Percentiles rank a stretch among this genome's conserved stretches.
These are phyloP conservation scores for Lycaena phlaeas DNA, from an alignment of 2,888 invertebrate species.

Conservation along the genomic window DNA sequence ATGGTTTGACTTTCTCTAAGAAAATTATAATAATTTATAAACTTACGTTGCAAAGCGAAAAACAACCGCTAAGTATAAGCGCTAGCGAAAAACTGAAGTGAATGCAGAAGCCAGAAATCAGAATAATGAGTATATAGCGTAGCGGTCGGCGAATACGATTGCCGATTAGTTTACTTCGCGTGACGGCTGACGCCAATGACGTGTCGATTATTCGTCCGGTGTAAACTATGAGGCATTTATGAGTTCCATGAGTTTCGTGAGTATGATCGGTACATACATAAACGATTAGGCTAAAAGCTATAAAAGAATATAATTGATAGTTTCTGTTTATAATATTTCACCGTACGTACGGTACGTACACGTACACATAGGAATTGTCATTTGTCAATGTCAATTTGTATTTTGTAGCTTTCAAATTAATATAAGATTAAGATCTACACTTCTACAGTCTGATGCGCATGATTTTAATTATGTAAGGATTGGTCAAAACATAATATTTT, in stretches of 20 bases:
- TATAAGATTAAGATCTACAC: no score
- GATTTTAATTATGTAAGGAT: no score
- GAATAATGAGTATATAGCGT: background rate
- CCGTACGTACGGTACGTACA: no score
- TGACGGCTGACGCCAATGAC: background rate
- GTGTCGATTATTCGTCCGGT: constrained; percentile 5
- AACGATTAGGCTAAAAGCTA: background rate
- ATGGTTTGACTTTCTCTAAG: no score
- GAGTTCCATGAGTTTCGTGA: background rate
- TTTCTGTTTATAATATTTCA: background rate
- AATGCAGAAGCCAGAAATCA: no score
- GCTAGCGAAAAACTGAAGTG: constrained; percentile 1
- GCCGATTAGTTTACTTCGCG: background rate
- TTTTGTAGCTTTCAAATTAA: no score
- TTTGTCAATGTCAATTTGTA: no score
- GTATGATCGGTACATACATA: background rate
- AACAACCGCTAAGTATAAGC: background rate
- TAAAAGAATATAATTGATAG: background rate
- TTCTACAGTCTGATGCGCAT: no score
- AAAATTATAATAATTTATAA: no score
- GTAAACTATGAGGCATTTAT: background rate
- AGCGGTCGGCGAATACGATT: background rate
- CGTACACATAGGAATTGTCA: background rate
- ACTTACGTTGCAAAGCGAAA: background rate
- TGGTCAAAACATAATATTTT: no score